phyloP scores from a whole-genome alignment of 2,797 vertebrate species.

The Bradypodion ventrale region DNA sequence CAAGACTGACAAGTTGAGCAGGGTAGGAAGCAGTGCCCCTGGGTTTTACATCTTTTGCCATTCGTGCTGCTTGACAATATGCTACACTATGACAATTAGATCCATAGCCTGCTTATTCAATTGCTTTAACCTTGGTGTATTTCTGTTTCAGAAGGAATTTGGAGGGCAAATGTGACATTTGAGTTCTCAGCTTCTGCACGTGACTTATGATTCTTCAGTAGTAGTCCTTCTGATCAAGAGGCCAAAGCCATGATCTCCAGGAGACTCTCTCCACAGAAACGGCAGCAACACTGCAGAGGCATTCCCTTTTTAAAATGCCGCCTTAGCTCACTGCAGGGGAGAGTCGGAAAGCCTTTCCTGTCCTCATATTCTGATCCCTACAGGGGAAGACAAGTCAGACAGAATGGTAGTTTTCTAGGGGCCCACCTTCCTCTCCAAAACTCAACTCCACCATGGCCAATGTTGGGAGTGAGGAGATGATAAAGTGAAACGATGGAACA shows the following conservation, averaged over 20 bases:
- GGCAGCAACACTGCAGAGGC: neutral
- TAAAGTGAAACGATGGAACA: neutral
- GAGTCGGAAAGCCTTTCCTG: neutral
- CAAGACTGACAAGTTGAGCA: neutral
- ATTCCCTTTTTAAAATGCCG: neutral
- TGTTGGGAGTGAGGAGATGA: neutral
- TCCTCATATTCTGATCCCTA: neutral
- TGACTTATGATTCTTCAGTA: too few relatives aligned
- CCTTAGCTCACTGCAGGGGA: neutral
- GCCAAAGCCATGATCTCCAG: neutral
- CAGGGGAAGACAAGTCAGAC: neutral
- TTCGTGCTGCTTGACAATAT: too few relatives aligned
- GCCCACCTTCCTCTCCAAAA: neutral
- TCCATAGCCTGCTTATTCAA: too few relatives aligned
- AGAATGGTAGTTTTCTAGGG: neutral
- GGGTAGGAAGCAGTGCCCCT: too few relatives aligned
- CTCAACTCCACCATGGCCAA: neutral
- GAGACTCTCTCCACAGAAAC: too few relatives aligned
- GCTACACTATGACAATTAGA: too few relatives aligned
- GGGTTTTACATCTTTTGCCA: neutral
- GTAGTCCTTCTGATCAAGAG: neutral
- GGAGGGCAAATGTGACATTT: too few relatives aligned
- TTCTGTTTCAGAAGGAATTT: too few relatives aligned
- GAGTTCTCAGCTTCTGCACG: too few relatives aligned
- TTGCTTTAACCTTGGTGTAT: too few relatives aligned